Conservation (phyloP, 92 coral and sea anemone species). For the Bergia sp. region DNA sequence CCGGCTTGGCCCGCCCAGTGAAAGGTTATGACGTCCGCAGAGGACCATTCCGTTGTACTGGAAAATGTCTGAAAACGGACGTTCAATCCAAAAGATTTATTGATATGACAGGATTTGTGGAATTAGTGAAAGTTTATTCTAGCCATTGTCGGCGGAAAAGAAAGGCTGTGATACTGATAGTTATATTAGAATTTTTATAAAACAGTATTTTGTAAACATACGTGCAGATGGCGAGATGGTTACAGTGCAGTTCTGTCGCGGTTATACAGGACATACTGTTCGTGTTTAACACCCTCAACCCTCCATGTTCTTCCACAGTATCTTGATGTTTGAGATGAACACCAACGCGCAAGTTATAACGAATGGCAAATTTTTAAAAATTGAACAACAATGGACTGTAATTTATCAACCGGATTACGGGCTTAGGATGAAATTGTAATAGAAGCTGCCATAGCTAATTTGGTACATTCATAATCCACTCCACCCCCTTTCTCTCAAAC, state of each 20-base stretch:
- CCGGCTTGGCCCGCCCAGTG: background rate
- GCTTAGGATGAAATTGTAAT: slow-evolving; percentile 21
- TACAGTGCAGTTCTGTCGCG: background rate
- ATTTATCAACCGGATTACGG: slow-evolving; percentile 41
- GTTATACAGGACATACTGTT: background rate
- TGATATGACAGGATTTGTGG: slow-evolving; percentile 23
- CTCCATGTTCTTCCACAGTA: background rate
- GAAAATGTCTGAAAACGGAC: slow-evolving; percentile 16
- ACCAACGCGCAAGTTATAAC: background rate
- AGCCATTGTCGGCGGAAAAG: slow-evolving; percentile 19
- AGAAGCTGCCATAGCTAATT: background rate
- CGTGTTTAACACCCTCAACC: background rate
- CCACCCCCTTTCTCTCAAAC: slow-evolving; percentile 19
- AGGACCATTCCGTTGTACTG: background rate
- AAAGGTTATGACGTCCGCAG: slow-evolving; percentile 25
- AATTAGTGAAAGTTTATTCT: slow-evolving; percentile 36
- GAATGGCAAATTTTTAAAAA: background rate
- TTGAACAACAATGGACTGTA: slow-evolving; percentile 10
- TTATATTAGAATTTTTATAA: background rate
- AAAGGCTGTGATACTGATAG: background rate
- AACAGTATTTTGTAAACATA: slow-evolving; percentile 32
- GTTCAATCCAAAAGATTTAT: background rate
- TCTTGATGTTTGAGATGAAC: background rate
- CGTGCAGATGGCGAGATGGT: background rate
- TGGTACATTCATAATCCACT: slow-evolving; percentile 7